Percentiles rank a stretch among this genome's conserved stretches.
Evolutionary conservation across 2,888 invertebrate species (phyloP).

Genomic region (Chromoteleia sp.): DNA sequence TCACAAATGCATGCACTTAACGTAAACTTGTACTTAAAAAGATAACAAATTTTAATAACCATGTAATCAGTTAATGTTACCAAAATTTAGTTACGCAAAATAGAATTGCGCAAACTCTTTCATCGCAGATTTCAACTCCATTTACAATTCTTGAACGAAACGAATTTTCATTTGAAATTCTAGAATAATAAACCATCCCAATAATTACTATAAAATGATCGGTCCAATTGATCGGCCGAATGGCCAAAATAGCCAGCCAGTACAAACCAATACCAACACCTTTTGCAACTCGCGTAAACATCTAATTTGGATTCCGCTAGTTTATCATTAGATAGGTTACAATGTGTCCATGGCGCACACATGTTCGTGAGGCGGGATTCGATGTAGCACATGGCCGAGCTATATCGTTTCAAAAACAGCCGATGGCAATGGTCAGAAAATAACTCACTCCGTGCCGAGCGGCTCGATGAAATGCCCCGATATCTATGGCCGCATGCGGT

Average conservation of each 20-base stretch:
- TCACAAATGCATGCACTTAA: no score
- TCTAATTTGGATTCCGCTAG: slow-evolving; percentile 40
- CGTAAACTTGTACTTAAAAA: no score
- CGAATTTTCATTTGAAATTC: background rate
- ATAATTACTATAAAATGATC: slow-evolving; percentile 2
- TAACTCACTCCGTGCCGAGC: slow-evolving; percentile 73
- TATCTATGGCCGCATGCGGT: slow-evolving; percentile 52
- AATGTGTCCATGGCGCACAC: slow-evolving; percentile 51
- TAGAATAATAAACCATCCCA: background rate
- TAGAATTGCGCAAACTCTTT: no score
- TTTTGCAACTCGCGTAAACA: slow-evolving; percentile 34
- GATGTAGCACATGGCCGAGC: slow-evolving; percentile 65
- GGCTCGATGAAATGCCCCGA: slow-evolving; percentile 69
- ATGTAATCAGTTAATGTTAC: no score
- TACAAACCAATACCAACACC: slow-evolving; percentile 1
- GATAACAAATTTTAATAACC: no score
- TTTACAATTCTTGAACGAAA: no score
- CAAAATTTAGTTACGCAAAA: no score
- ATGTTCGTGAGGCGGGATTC: slow-evolving; percentile 37
- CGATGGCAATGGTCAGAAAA: slow-evolving; percentile 77
- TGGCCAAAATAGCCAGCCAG: slow-evolving; percentile 13
- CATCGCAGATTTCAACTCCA: no score
- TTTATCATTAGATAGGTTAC: slow-evolving; percentile 59
- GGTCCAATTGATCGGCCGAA: background rate
- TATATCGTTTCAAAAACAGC: slow-evolving; percentile 68